phyloP scores from a whole-genome alignment of 2,888 invertebrate species.

The Hirudinaria manillensis region DNA sequence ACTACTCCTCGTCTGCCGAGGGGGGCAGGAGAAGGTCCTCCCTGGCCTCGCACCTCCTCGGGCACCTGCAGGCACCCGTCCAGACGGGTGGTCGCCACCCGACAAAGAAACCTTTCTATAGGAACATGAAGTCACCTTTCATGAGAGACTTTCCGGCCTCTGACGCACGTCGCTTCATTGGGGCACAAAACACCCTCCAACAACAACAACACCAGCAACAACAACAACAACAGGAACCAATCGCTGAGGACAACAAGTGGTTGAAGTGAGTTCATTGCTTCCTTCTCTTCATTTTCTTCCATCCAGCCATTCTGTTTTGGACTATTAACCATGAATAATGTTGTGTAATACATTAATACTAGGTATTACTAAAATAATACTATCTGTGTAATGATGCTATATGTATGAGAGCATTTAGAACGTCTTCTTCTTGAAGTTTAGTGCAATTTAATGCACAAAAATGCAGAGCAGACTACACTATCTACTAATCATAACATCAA shows the following conservation, averaged over 20 bases:
- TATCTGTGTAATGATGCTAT: too few species aligned
- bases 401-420: too few species aligned
- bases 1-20: not conserved
- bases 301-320: too few species aligned
- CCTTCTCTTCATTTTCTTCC: too few species aligned
- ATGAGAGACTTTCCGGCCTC: not conserved
- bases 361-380: too few species aligned
- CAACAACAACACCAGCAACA: too few species aligned
- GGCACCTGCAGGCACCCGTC: not conserved
- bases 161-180: not conserved
- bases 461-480: too few species aligned
- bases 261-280: not conserved
- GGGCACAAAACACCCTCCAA: not conserved
- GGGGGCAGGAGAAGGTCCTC: not conserved
- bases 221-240: not conserved
- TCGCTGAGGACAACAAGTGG: slow-evolving; percentile 1
- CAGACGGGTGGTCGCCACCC: not conserved
- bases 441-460: too few species aligned
- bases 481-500: too few species aligned
- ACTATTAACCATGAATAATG: too few species aligned
- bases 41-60: slow-evolving; percentile 8
- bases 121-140: slow-evolving; percentile 4
- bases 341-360: too few species aligned
- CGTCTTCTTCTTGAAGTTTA: too few species aligned
- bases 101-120: slow-evolving; percentile 14